These are phyloP conservation scores for Cryptocephalus primarius DNA, from an alignment of 2,888 invertebrate species.

Conservation along the genomic window DNA sequence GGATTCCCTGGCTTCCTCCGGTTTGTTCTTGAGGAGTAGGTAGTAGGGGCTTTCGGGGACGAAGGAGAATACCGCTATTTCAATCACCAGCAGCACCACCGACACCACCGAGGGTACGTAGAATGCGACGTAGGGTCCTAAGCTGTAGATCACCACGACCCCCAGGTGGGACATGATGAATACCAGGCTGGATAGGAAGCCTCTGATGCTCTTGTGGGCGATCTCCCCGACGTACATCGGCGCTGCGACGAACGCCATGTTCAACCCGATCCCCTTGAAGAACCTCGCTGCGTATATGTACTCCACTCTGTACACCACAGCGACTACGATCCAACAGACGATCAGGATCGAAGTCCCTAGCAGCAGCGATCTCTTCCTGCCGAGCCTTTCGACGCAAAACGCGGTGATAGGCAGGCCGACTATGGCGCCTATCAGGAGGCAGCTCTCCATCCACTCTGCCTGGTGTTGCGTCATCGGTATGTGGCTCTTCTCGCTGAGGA, in stretches of 20 bases:
- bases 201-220: constrained; percentile 32
- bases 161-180: constrained; percentile 34
- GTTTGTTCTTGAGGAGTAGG: constrained; percentile 24
- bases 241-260: constrained; percentile 33
- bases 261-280: constrained; percentile 31
- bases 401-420: constrained; percentile 24
- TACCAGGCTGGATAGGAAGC: constrained; percentile 31
- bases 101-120: constrained; percentile 20
- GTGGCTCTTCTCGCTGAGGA: constrained; percentile 25
- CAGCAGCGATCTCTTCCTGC: constrained; percentile 26
- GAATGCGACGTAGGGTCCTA: constrained; percentile 23
- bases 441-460: constrained; percentile 22
- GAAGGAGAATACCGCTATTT: constrained; percentile 28
- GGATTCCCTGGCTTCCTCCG: constrained; percentile 25
- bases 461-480: constrained; percentile 23
- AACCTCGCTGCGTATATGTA: constrained; percentile 27
- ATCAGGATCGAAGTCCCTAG: constrained; percentile 23
- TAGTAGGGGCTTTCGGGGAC: constrained; percentile 34
- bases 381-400: constrained; percentile 22
- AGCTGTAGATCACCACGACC: constrained; percentile 23
- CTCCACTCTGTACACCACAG: constrained; percentile 19
- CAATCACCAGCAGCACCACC: constrained; percentile 21
- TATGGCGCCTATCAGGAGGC: constrained; percentile 17
- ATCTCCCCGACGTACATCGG: constrained; percentile 36
- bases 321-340: constrained; percentile 26